phyloP scores from a whole-genome alignment of 2,113 vertebrate genomes.

The Cardinalis cardinalis region DNA sequence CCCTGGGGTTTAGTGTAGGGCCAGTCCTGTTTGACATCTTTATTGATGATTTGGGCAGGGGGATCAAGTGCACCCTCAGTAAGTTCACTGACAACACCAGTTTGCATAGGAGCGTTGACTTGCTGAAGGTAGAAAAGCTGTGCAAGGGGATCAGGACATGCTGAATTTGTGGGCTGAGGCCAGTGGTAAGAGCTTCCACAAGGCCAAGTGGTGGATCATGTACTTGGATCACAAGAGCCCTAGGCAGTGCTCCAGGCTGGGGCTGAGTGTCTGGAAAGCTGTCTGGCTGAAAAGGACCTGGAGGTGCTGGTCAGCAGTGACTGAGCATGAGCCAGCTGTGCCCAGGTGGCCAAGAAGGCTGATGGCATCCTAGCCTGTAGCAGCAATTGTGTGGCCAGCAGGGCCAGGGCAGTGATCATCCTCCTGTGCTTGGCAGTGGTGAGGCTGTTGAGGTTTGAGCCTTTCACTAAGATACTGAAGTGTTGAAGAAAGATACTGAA shows the following conservation, averaged over 20 bases:
- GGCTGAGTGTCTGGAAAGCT: not conserved
- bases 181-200: not conserved
- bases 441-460: not conserved
- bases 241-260: not conserved
- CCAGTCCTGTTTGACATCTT: not conserved
- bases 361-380: not conserved
- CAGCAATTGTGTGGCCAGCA: not conserved
- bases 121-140: not conserved
- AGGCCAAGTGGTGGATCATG: not conserved
- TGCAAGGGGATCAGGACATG: not conserved
- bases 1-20: not conserved
- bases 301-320: not conserved
- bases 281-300: not conserved
- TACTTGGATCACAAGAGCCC: not conserved
- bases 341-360: not conserved
- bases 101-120: not conserved
- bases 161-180: not conserved
- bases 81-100: not conserved
- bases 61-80: not conserved
- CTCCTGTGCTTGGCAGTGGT: too few species aligned
- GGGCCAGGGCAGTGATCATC: fast-evolving
- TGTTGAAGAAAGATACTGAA: not conserved
- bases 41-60: not conserved
- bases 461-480: not conserved
- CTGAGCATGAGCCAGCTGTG: not conserved